phyloP scores from a whole-genome alignment of 1,140 invertebrate species.

The Maniola jurtina region DNA sequence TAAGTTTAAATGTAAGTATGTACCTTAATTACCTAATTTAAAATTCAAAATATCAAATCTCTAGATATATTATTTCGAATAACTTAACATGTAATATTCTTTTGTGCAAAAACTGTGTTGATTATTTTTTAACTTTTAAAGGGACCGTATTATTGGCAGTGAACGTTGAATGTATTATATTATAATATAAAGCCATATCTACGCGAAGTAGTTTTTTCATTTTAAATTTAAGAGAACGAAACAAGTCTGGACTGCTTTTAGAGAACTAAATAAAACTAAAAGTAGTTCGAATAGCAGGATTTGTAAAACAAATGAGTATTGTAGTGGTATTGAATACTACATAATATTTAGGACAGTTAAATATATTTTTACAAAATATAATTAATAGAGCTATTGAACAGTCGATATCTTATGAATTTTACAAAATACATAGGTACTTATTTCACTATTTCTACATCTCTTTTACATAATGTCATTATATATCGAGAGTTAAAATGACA shows the following conservation, averaged over 20 bases:
- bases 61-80: background rate
- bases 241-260: constrained; percentile 1
- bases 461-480: background rate
- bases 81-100: constrained; percentile 1
- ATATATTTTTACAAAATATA: background rate
- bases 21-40: background rate
- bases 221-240: constrained; percentile 1
- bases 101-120: background rate
- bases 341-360: background rate
- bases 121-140: constrained; percentile 4
- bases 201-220: no score
- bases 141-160: background rate
- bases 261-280: background rate
- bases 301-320: no score
- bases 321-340: background rate
- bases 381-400: background rate
- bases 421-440: constrained; percentile 7
- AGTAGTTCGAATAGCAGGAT: background rate
- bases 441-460: constrained; percentile 18
- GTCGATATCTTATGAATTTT: constrained; percentile 21
- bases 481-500: background rate
- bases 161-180: background rate
- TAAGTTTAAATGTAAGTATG: constrained; percentile 8
- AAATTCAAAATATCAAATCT: background rate
- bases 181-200: no score